Conservation (phyloP, 2,888 invertebrate genomes). For the Carpatolechia fugitivella region DNA sequence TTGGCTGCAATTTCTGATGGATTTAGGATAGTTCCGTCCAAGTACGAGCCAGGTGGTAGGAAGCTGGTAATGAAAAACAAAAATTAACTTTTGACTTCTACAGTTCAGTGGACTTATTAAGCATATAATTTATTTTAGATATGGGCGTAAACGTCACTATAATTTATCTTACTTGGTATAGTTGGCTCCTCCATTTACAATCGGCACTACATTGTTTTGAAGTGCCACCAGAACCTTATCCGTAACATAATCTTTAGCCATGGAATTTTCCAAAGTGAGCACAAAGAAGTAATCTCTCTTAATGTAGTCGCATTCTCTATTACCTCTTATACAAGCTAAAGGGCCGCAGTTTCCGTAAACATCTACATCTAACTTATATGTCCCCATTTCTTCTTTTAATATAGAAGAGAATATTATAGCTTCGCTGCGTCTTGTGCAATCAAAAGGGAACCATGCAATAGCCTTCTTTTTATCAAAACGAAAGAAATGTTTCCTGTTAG, state of each 20-base stretch:
- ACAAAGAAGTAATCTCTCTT: slow-evolving; percentile 86
- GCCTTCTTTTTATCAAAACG: slow-evolving; percentile 59
- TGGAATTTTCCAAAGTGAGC: slow-evolving; percentile 85
- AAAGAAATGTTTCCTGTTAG: slow-evolving; percentile 15
- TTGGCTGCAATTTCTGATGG: slow-evolving; percentile 39
- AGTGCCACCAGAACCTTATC: slow-evolving; percentile 81
- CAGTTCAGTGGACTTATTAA: no score
- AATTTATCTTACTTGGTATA: slow-evolving; percentile 73
- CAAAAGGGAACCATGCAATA: slow-evolving; percentile 65
- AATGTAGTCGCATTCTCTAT: slow-evolving; percentile 25
- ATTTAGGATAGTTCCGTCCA: slow-evolving; percentile 41
- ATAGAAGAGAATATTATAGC: neutral
- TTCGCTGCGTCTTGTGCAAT: slow-evolving; percentile 33
- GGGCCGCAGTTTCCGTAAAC: slow-evolving; percentile 77
- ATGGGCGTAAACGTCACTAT: no score
- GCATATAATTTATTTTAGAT: no score
- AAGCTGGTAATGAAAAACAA: slow-evolving; percentile 44
- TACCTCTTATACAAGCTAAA: slow-evolving; percentile 32
- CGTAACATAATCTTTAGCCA: slow-evolving; percentile 76
- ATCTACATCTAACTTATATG: slow-evolving; percentile 57
- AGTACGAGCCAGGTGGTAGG: slow-evolving; percentile 61
- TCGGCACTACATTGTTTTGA: slow-evolving; percentile 81
- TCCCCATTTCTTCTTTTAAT: slow-evolving; percentile 22
- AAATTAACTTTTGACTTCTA: no score
- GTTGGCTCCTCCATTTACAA: slow-evolving; percentile 84